Percentiles rank a stretch among this genome's conserved stretches.
Evolutionary conservation across 2,888 invertebrate genomes (phyloP).

Genomic region (Liopterus haemorrhoidalis): DNA sequence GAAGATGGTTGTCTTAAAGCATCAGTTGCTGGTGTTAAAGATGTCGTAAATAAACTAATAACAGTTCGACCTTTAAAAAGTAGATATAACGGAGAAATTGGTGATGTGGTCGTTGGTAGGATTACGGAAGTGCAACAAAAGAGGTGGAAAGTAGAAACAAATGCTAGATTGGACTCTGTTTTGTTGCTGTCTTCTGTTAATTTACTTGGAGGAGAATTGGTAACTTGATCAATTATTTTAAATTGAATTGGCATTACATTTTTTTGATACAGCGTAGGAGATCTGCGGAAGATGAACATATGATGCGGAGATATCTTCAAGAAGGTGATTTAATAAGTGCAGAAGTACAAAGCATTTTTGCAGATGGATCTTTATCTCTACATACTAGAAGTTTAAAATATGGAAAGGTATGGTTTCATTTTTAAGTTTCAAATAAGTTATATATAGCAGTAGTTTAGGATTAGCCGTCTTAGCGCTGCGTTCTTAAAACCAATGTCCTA

Average conservation of each 20-base stretch:
- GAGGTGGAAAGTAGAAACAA: slow-evolving; percentile 93
- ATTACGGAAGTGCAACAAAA: slow-evolving; percentile 91
- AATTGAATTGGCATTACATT: slow-evolving; percentile 9
- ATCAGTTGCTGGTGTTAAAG: slow-evolving; percentile 90
- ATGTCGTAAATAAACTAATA: slow-evolving; percentile 91
- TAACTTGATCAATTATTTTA: slow-evolving; percentile 42
- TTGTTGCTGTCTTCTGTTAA: slow-evolving; percentile 89
- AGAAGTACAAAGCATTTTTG: slow-evolving; percentile 89
- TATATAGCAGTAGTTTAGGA: too few species aligned
- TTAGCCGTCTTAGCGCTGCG: too few species aligned
- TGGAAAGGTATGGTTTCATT: slow-evolving; percentile 68
- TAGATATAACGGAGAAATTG: slow-evolving; percentile 88
- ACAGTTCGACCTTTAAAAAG: slow-evolving; percentile 87
- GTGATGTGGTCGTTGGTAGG: slow-evolving; percentile 93
- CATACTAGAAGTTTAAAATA: slow-evolving; percentile 96
- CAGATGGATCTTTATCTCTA: slow-evolving; percentile 86
- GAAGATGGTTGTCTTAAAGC: slow-evolving; percentile 78
- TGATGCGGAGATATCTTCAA: slow-evolving; percentile 90
- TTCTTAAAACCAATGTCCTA: too few species aligned
- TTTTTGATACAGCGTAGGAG: slow-evolving; percentile 62
- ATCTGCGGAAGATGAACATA: slow-evolving; percentile 93
- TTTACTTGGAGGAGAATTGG: slow-evolving; percentile 94
- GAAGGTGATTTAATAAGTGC: slow-evolving; percentile 97
- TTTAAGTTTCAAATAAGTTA: background rate
- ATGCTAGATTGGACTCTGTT: slow-evolving; percentile 81